phyloP scores from a whole-genome alignment of 2,113 vertebrate species.

The Neomonachus schauinslandi region DNA sequence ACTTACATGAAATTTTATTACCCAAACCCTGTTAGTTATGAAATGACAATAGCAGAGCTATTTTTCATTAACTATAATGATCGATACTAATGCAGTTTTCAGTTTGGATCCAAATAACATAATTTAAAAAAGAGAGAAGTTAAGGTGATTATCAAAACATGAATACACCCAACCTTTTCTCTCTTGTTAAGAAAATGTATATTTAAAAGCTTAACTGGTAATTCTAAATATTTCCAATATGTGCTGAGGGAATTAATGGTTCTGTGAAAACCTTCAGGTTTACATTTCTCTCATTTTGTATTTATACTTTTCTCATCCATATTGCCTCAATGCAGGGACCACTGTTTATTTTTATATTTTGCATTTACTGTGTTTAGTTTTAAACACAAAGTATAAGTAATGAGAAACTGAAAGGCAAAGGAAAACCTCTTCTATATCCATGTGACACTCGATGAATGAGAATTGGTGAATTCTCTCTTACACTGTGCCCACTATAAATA shows the following conservation, averaged over 20 bases:
- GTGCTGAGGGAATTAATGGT: conserved; percentile 43
- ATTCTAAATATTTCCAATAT: conserved; percentile 21
- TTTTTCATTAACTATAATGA: conserved; percentile 15
- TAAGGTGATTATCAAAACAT: conserved; percentile 58
- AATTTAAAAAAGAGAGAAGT: conserved; percentile 49
- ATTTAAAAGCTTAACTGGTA: conserved; percentile 66
- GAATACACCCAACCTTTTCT: conserved; percentile 5
- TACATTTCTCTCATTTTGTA: conserved; percentile 19
- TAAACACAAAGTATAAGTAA: conserved; percentile 26
- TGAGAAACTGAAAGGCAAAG: conserved; percentile 28
- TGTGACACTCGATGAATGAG: conserved; percentile 23
- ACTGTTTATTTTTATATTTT: conserved; percentile 61
- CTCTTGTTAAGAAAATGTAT: conserved; percentile 47
- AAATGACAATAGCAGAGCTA: conserved; percentile 8
- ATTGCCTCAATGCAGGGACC: not conserved
- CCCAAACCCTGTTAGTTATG: not conserved
- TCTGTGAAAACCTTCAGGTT: conserved; percentile 52
- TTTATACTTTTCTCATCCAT: conserved; percentile 1
- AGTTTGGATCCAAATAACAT: conserved; percentile 28
- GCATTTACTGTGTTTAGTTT: conserved; percentile 39
- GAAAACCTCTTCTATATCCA: not conserved
- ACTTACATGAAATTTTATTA: not conserved
- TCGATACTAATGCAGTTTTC: conserved; percentile 42
- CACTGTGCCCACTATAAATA: not conserved
- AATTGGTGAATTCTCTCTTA: conserved; percentile 33